phyloP scores from a whole-genome alignment of 2,797 vertebrate genomes.

The Lemur catta region DNA sequence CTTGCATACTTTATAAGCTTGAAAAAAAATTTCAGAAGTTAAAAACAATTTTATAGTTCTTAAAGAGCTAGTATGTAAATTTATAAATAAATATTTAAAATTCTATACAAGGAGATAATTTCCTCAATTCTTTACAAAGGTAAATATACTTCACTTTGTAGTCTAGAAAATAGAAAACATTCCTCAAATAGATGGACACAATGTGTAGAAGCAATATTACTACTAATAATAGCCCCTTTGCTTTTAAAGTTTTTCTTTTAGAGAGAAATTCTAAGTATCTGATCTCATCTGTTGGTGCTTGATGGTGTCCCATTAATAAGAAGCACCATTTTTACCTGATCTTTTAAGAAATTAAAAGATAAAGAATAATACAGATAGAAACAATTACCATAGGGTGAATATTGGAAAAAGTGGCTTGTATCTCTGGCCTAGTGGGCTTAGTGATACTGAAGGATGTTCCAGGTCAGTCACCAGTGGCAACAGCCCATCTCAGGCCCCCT shows the following conservation, averaged over 20 bases:
- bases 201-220: neutral
- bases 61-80: neutral
- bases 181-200: neutral
- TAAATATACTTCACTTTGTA: constrained; percentile 36
- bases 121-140: neutral
- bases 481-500: too few species aligned
- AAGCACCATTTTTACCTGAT: neutral
- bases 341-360: neutral
- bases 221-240: neutral
- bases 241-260: neutral
- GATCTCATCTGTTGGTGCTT: neutral
- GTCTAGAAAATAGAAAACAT: neutral
- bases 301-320: neutral
- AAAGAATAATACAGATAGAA: neutral
- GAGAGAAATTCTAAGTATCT: neutral
- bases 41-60: neutral
- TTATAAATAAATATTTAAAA: constrained; percentile 54
- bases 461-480: neutral
- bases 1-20: neutral
- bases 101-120: neutral
- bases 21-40: constrained; percentile 29
- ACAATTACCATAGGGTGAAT: neutral
- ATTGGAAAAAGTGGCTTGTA: neutral
- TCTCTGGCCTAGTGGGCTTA: neutral
- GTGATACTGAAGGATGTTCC: neutral